Evolutionary conservation across 1,140 invertebrate genomes (phyloP).

Genomic region (Cherax quadricarinatus): DNA sequence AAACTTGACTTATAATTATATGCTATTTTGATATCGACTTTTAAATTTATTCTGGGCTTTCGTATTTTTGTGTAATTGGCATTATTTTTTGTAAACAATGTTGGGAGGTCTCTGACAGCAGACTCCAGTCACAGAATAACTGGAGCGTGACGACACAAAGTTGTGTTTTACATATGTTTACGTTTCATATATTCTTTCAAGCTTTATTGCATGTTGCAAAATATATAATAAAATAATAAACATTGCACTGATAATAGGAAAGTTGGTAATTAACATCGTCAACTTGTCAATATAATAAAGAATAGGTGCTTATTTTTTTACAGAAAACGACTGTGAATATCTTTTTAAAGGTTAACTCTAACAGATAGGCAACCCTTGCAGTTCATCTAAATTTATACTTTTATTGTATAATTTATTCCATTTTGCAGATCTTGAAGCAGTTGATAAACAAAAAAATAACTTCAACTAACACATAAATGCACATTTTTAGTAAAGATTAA

Average conservation of each 20-base stretch:
- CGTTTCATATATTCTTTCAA: not conserved
- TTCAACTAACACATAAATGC: no score
- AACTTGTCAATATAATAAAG: not conserved
- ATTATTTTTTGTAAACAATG: slow-evolving; percentile 68
- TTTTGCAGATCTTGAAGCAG: no score
- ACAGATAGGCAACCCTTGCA: not conserved
- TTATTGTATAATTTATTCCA: no score
- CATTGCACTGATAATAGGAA: not conserved
- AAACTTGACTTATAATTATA: slow-evolving; percentile 20
- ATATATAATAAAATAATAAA: not conserved
- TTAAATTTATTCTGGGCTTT: not conserved
- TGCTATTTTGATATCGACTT: not conserved
- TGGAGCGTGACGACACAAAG: slow-evolving; percentile 46
- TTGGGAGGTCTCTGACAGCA: slow-evolving; percentile 54
- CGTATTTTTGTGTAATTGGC: not conserved
- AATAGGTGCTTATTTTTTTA: not conserved
- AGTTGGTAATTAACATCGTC: not conserved
- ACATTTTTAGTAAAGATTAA: no score
- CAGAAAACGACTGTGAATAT: not conserved
- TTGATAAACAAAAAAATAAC: no score
- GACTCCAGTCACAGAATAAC: slow-evolving; percentile 9
- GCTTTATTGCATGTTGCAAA: not conserved
- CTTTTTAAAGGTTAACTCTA: not conserved
- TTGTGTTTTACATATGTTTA: not conserved
- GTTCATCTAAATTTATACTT: not conserved